Conservation (phyloP, 2,888 invertebrate genomes). For the Masnerella sp. region DNA sequence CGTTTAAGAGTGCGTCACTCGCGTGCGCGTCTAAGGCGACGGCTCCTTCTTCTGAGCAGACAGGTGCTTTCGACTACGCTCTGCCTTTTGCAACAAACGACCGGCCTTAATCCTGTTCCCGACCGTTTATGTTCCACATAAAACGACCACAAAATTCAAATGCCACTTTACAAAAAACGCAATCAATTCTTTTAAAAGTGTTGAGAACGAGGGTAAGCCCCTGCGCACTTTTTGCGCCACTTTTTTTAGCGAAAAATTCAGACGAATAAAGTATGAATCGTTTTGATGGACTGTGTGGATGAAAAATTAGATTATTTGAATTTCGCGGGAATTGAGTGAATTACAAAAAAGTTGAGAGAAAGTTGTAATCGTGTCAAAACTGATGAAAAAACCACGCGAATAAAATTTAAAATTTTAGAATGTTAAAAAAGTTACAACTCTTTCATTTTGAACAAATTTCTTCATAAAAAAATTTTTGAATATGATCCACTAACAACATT, state of each 20-base stretch:
- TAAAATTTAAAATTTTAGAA: no score
- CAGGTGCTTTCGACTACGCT: constrained; percentile 54
- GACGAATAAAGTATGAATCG: no score
- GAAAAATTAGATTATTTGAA: no score
- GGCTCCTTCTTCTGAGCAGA: constrained; percentile 45
- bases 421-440: no score
- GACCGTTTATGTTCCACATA: constrained; percentile 41
- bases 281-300: no score
- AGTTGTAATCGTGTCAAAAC: no score
- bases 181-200: constrained; percentile 40
- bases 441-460: no score
- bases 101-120: constrained; percentile 55
- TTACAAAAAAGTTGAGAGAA: no score
- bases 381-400: no score
- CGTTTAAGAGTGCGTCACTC: constrained; percentile 52
- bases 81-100: constrained; percentile 48
- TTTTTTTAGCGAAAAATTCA: background rate
- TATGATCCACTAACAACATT: no score
- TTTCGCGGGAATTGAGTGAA: no score
- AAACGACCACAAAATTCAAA: constrained; percentile 51
- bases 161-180: constrained; percentile 25
- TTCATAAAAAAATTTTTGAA: no score
- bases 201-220: constrained; percentile 2
- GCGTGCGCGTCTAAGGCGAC: constrained; percentile 45
- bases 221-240: constrained; percentile 5